Base-by-base conservation (phyloP, 2,797 vertebrate genomes). In the Halcyon smyrnensis region DNA sequence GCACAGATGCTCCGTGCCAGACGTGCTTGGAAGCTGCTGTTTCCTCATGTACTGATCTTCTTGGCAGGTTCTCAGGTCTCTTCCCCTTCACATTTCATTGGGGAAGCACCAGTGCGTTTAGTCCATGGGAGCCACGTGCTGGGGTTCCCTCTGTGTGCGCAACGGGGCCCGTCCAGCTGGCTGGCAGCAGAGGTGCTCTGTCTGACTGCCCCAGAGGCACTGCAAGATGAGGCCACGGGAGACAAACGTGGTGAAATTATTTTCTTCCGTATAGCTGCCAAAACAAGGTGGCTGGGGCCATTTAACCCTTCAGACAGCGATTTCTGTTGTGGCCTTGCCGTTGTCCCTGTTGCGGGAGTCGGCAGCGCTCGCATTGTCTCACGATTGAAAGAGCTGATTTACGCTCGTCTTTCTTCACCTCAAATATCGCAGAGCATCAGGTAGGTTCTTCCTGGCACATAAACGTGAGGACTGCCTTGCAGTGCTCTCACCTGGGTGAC, bases 61-160 rank as follows among this genome's bases (percentile, higher is more conserved):
- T 8, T 15, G 70, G 28, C 64, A 28, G 64, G 11, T 27, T 63
- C 68, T 63, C 11, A 0, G 1, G 6, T 57, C 54, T 69, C 24
- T n/a, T 48, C 36, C 63, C 59, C 24, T n/a, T 56, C 30, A 1
- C 0, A 0, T 84, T 54, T 75, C 27, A 11, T 39, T 23, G 45
- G 25, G 82, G 32, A 46, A 70, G 19, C 19, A 23, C n/a, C 11
- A 23, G 41, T 1, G 9, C 0, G 5, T 5, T 20, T 19, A 4
- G 37, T 25, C 37, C 0, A 2, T 0, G 8, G 45, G 77, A 39
- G 41, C 23, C 0, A 2, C 1, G n/a, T 8, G 50, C 43, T 4
- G 39, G 57, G n/a, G 39, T 68, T 24, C 24, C n/a, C 34, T 45
- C 36, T 4, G n/a, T 4, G n/a, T 2, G 27, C 13, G 2, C 5